Evolutionary conservation across 2,888 invertebrate species (phyloP).

Genomic region (Embidobia sp.): DNA sequence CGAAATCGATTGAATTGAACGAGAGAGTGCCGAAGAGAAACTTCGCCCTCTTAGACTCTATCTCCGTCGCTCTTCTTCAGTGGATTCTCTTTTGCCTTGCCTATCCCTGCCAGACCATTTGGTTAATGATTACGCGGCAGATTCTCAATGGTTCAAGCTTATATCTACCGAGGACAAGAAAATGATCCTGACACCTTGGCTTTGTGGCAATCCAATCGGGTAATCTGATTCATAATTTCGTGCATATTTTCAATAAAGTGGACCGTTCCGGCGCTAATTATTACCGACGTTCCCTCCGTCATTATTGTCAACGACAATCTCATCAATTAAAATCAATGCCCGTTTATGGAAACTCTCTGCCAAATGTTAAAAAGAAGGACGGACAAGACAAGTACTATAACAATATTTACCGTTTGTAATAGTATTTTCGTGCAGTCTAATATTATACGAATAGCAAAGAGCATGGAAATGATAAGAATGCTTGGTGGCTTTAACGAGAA

Average conservation of each 20-base stretch:
- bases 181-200: slow-evolving; percentile 65
- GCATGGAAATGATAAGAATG: slow-evolving; percentile 11
- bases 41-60: slow-evolving; percentile 61
- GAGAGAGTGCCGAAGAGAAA: slow-evolving; percentile 63
- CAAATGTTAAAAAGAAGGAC: too few species aligned
- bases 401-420: too few species aligned
- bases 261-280: slow-evolving; percentile 27
- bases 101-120: slow-evolving; percentile 65
- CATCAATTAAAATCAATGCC: slow-evolving; percentile 4
- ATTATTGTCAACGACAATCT: not conserved
- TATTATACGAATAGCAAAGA: not conserved
- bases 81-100: slow-evolving; percentile 56
- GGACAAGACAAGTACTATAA: too few species aligned
- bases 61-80: slow-evolving; percentile 54
- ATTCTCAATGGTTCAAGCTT: slow-evolving; percentile 66
- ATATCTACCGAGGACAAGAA: slow-evolving; percentile 64
- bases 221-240: slow-evolving; percentile 61
- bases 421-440: not conserved
- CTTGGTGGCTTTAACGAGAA: slow-evolving; percentile 1
- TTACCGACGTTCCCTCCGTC: slow-evolving; percentile 16
- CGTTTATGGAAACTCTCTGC: not conserved
- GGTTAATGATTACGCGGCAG: slow-evolving; percentile 67
- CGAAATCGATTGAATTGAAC: slow-evolving; percentile 68
- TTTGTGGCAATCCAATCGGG: slow-evolving; percentile 59
- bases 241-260: slow-evolving; percentile 49